Conservation (phyloP, 2,888 invertebrate species). For the Chrysolina haemoptera region DNA sequence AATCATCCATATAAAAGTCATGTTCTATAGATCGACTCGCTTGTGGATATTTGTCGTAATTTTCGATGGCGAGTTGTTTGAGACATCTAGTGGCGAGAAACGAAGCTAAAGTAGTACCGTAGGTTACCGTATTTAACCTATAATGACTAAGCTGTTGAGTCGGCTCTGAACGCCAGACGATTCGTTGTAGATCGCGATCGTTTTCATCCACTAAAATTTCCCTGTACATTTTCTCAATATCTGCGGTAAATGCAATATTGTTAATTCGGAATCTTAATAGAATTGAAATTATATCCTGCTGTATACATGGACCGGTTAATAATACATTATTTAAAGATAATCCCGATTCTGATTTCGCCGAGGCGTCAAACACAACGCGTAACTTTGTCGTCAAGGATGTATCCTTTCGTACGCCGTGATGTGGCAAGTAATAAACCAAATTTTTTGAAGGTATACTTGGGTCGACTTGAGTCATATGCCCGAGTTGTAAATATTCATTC, state of each 20-base stretch:
- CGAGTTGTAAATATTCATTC: no score
- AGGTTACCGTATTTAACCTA: conserved; percentile 39
- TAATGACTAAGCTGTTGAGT: conserved; percentile 26
- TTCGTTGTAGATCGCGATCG: conserved; percentile 57
- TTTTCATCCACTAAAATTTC: conserved; percentile 51
- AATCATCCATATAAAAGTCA: no score
- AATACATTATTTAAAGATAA: conserved; percentile 29
- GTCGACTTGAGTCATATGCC: background rate
- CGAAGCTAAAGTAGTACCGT: conserved; percentile 31
- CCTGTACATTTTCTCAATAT: conserved; percentile 60
- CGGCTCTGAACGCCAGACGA: conserved; percentile 56
- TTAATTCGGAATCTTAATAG: conserved; percentile 54
- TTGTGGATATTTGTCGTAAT: no score
- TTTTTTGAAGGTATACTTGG: no score
- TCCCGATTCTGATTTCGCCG: background rate
- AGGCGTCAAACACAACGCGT: conserved; percentile 35
- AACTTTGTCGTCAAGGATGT: conserved; percentile 34
- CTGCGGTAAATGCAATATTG: conserved; percentile 52
- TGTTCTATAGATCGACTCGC: no score
- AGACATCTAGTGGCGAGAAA: no score
- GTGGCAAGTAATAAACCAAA: conserved; percentile 35
- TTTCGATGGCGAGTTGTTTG: no score
- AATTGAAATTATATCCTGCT: conserved; percentile 53
- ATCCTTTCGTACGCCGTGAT: conserved; percentile 34
- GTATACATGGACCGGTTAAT: conserved; percentile 25